phyloP scores from a whole-genome alignment of 2,113 vertebrate species.

The Ailuropoda melanoleuca region DNA sequence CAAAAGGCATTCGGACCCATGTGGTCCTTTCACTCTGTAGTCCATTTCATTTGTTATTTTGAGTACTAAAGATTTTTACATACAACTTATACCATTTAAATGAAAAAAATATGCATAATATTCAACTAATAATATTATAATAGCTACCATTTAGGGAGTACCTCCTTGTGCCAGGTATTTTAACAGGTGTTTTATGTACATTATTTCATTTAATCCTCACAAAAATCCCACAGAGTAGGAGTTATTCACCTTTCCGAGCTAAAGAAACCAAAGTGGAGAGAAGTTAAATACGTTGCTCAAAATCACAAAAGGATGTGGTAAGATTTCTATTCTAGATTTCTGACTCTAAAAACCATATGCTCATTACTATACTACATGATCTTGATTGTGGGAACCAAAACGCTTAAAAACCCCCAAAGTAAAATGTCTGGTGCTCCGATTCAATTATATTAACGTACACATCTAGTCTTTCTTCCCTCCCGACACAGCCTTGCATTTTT shows the following conservation, averaged over 20 bases:
- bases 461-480: background rate
- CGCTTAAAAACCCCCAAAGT: background rate
- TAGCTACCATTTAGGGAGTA: background rate
- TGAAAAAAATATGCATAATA: background rate
- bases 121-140: background rate
- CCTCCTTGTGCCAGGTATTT: background rate
- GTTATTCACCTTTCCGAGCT: background rate
- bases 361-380: background rate
- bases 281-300: background rate
- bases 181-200: background rate
- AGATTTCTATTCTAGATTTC: background rate
- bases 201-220: conserved; percentile 31
- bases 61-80: background rate
- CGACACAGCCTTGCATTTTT: background rate
- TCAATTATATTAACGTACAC: background rate
- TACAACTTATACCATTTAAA: background rate
- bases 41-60: background rate
- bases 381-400: background rate
- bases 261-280: background rate
- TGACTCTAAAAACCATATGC: background rate
- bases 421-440: background rate
- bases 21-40: background rate
- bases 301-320: background rate
- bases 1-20: background rate
- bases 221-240: background rate